phyloP scores from a whole-genome alignment of 2,888 invertebrate genomes.

The Galeruca laticollis region DNA sequence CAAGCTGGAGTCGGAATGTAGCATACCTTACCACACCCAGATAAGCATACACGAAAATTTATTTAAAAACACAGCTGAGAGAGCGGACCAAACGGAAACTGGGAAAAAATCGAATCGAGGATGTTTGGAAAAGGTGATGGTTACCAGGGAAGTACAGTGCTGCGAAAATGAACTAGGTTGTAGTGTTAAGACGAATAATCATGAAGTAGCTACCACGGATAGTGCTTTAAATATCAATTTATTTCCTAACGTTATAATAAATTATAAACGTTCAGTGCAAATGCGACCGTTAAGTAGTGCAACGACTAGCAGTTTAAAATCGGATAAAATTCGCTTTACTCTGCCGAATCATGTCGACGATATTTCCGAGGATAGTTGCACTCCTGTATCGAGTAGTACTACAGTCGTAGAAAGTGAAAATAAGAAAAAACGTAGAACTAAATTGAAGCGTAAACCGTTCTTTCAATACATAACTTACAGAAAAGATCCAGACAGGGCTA shows the following conservation, averaged over 20 bases:
- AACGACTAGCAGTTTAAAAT: not conserved
- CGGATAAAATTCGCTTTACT: not conserved
- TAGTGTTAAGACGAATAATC: not conserved
- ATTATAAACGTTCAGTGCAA: conserved; percentile 10
- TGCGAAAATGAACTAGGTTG: conserved; percentile 29
- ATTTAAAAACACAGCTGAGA: conserved; percentile 27
- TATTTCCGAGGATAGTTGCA: conserved; percentile 24
- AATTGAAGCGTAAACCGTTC: not conserved
- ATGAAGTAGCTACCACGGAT: not conserved
- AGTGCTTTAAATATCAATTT: conserved; percentile 22
- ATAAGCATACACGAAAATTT: conserved; percentile 41
- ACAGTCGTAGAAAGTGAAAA: conserved; percentile 26
- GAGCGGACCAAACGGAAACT: not conserved
- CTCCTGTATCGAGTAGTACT: conserved; percentile 28
- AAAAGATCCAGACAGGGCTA: conserved; percentile 27
- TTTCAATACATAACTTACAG: conserved; percentile 16
- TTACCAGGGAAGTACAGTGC: conserved; percentile 39
- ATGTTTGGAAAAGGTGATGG: conserved; percentile 30
- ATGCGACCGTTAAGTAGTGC: conserved; percentile 10
- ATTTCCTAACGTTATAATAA: conserved; percentile 41
- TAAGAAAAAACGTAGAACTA: not conserved
- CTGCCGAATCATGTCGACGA: conserved; percentile 30
- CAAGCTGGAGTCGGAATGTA: conserved; percentile 41
- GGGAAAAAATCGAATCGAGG: not conserved
- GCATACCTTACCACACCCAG: conserved; percentile 45